phyloP scores from a whole-genome alignment of 2,888 invertebrate genomes.

The Euzetes globulus region DNA sequence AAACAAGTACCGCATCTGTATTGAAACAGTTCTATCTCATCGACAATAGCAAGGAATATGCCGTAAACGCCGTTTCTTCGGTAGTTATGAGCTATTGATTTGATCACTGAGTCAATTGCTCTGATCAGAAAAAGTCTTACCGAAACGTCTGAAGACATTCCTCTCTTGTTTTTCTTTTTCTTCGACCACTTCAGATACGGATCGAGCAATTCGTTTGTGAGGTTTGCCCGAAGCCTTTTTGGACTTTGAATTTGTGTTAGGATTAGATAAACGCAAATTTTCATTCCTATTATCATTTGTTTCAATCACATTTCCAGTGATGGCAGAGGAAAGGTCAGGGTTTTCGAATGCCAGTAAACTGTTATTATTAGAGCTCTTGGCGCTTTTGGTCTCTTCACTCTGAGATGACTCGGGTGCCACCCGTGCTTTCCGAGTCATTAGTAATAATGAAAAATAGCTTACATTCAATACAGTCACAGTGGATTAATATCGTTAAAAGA shows the following conservation, averaged over 20 bases:
- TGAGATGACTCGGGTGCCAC: background rate
- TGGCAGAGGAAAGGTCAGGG: background rate
- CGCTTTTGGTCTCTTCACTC: background rate
- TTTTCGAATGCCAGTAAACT: conserved; percentile 6
- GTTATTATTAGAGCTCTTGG: background rate
- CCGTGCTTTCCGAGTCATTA: background rate
- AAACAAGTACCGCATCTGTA: background rate
- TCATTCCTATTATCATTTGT: background rate
- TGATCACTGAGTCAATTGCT: no score
- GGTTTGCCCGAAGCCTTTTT: background rate
- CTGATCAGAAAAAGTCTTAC: background rate
- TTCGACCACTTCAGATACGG: conserved; percentile 8
- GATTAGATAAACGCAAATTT: background rate
- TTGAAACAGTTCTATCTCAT: background rate
- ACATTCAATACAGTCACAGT: no score
- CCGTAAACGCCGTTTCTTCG: background rate
- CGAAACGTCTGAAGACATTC: background rate
- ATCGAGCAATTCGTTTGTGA: conserved; percentile 10
- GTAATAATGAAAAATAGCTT: background rate
- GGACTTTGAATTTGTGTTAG: background rate
- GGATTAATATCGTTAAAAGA: no score
- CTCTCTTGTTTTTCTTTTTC: conserved; percentile 11
- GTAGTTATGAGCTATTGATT: background rate
- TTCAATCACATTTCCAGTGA: conserved; percentile 9
- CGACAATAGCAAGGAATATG: background rate